Evolutionary conservation across 2,888 invertebrate species (phyloP), one percentile per base, ranked within the genome.

Genomic region (Strigamia maritima): DNA sequence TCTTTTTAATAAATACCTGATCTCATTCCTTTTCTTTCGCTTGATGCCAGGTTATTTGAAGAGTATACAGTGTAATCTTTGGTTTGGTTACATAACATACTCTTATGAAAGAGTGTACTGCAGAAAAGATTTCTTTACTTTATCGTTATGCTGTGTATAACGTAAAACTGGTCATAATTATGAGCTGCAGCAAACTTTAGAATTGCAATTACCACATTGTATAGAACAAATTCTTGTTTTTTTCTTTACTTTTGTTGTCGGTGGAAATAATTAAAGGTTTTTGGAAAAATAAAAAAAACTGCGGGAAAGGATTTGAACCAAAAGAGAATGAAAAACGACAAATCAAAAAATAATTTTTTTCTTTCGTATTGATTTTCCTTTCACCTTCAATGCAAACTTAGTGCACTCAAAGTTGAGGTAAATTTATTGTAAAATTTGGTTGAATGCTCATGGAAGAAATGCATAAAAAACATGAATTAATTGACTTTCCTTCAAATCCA

Each of bases 391-490:
- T 70, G 70, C 70, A 70, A 28, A n/a, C 16, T 70, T 70, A 70
- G 28, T 70, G 26, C 70, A 12, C 28, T 70, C 26, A 28, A 70
- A 70, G 70, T 70, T 70, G 70, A 70, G 28, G 70, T 70, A 70
- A 70, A 70, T 70, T 70, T 70, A 70, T 70, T 70, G 70, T 70
- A 70, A 70, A 70, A 70, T 70, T 70, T 70, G 70, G 70, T 70
- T 70, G 70, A 26, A 70, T 70, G 70, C 70, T 70, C 26, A 70
- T 70, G 26, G 70, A 70, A 26, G 24, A 28, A 70, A 26, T 14
- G 6, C 70, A 26, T 70, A 70, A 70, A 70, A 70, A 70, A 26
- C 70, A 70, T 70, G 70, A 28, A 28, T 26, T 70, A 70, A 70
- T 70, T 70, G 70, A 70, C 70, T 70, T n/a, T 14, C 70, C 19